Evolutionary conservation across 1,140 invertebrate genomes (phyloP), one percentile per base, ranked within the genome.

Genomic region (Leptopilina boulardi): DNA sequence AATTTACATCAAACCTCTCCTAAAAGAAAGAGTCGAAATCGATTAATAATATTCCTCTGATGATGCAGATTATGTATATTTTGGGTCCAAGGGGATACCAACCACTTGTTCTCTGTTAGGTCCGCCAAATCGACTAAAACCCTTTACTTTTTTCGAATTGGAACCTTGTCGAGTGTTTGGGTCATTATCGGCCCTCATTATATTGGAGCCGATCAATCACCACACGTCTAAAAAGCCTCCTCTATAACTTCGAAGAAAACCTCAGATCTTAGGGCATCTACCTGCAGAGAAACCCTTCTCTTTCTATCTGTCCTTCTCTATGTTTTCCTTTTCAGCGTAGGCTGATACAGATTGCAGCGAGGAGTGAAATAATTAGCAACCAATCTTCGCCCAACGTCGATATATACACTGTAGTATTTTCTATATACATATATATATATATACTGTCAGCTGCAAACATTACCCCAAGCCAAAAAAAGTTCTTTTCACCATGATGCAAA

Each of bases 161-260:
- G 75, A 38, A 76, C 77, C 87, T 87, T 88, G 88, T 87, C 83
- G 84, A 82, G 83, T 85, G 87, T 87, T 85, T n/a, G n/a, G 88
- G 88, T 90, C 87, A 90, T 89, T 90, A 90, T 89, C 87, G 88
- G 84, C 77, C 84, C 88, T 89, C 88, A 89, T 89, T 90, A 90
- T 89, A 90, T 87, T 86, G 82, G 84, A 85, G 86, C 83, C 88
- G 87, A 89, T 90, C 88, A 89, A 90, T 89, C 88, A 89, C 87
- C 77, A 71, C 76, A 79, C 80, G 84, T 88, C 82, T 81, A 81
- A 84, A 83, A 2, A 1, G 0, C 77, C 79, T 79, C 80, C 78
- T 81, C 80, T 82, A 78, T 73, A 79, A 78, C 79, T 82, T 77
- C 77, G 80, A 76, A 80, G 83, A 86, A 80, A 78, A 76, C 73